phyloP scores from a whole-genome alignment of 2,113 vertebrate genomes.

The Ovibos moschatus region DNA sequence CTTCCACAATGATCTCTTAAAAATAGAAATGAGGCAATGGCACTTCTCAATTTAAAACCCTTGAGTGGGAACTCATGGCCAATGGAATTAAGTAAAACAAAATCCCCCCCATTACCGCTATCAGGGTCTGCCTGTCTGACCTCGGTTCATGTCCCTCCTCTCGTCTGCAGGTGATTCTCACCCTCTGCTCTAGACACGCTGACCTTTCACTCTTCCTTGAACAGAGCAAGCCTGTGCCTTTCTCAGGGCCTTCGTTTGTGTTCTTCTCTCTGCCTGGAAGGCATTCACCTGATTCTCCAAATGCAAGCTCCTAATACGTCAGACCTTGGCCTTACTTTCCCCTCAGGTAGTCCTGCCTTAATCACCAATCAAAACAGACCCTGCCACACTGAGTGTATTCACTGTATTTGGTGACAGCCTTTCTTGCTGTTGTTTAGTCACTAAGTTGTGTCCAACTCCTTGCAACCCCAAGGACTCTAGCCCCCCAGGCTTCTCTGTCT shows the following conservation, averaged over 20 bases:
- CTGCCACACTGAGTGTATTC: fast-evolving
- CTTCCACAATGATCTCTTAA: not conserved
- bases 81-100: not conserved
- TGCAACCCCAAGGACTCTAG: not conserved
- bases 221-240: not conserved
- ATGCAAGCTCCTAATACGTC: not conserved
- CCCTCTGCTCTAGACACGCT: not conserved
- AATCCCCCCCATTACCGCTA: not conserved
- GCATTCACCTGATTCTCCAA: not conserved
- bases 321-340: not conserved
- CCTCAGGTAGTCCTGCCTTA: not conserved
- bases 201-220: not conserved
- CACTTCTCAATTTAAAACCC: not conserved
- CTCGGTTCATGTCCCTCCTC: too few relatives aligned
- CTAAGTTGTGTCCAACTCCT: not conserved
- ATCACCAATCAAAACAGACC: not conserved
- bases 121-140: not conserved
- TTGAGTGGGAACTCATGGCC: not conserved
- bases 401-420: not conserved
- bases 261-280: not conserved
- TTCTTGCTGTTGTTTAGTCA: not conserved
- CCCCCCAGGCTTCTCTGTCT: not conserved
- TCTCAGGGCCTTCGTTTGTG: not conserved
- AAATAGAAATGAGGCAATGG: not conserved
- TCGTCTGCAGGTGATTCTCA: not conserved